Base-by-base conservation (phyloP, 2,888 invertebrate genomes). In the Muschampia plurimacula region DNA sequence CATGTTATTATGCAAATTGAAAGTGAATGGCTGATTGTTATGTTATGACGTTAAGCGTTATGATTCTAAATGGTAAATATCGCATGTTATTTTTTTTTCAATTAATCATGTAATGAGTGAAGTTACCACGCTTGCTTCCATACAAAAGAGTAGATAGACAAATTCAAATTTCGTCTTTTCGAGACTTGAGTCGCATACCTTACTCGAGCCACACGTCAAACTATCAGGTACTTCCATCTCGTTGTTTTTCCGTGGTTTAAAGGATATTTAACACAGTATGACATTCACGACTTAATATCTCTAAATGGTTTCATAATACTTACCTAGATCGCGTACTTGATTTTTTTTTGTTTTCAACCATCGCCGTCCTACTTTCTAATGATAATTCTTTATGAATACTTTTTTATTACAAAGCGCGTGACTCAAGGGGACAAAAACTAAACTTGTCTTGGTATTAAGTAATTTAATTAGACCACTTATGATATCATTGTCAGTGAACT, bases 321-420 rank as follows among this genome's bases (percentile, higher is more conserved):
- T 6, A 49, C 52, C n/a, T 60, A 44, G 41, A 52, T 60, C 71
- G 66, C 46, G 71, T 60, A 60, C 66, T 71, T 71, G 71, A 52
- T 12, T 52, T 52, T 60, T 70, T 71, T 71, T 66, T 52, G 52
- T 52, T 60, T 13, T 36, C 36, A 36, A 15, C 60, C 71, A 66
- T 52, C 71, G 71, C 60, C 52, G 66, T 72, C 71, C 66, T 67
- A 72, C 71, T 71, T 72, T 72, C 71, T 66, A 52, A 71, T 60
- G 28, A 67, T 67, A 70, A 70, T 65, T 66, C 39, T 71, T 71
- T 72, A 67, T 67, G 52, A 67, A 55, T 36, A 72, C 59, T 67
- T 72, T 72, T 66, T 22, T 57, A 57, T 12, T 62, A 55, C 15
- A 39, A 60, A 69, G 49, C 60, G 49, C 49, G 69, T 69, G 36